Percentiles rank a stretch among this genome's conserved stretches.
These are phyloP conservation scores for Druon quercuslanigerum DNA, from an alignment of 1,140 invertebrate genomes.

Conservation along the genomic window DNA sequence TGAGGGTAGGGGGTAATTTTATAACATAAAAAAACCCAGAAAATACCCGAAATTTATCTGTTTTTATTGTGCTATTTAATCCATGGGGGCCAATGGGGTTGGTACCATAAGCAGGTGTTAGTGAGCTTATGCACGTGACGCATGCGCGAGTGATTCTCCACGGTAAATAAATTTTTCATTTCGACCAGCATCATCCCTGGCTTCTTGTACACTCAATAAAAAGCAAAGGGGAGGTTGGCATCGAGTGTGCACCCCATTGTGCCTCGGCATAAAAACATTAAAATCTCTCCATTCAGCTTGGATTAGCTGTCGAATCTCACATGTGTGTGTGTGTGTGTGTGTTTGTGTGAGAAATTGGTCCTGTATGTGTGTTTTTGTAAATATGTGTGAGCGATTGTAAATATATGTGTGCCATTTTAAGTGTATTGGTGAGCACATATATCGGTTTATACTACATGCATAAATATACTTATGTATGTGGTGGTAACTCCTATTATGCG, in stretches of 20 bases:
- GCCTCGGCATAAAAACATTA: slow-evolving; percentile 74
- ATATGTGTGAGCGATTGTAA: slow-evolving; percentile 39
- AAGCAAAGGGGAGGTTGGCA: slow-evolving; percentile 70
- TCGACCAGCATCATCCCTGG: slow-evolving; percentile 55
- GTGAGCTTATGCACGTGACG: slow-evolving; percentile 17
- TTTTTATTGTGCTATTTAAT: slow-evolving; percentile 15
- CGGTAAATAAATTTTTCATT: slow-evolving; percentile 71
- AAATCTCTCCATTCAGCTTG: slow-evolving; percentile 74
- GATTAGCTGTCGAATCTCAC: slow-evolving; percentile 65
- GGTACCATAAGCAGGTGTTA: slow-evolving; percentile 4
- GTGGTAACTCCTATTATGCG: not conserved
- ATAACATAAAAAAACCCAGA: too few species aligned
- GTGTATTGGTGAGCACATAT: slow-evolving; percentile 20
- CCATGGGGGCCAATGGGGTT: not conserved
- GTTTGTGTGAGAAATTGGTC: slow-evolving; percentile 7
- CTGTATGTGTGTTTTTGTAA: slow-evolving; percentile 45
- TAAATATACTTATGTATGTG: slow-evolving; percentile 35
- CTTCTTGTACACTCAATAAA: slow-evolving; percentile 72
- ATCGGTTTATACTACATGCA: not conserved
- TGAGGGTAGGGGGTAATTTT: too few species aligned
- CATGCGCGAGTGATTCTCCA: slow-evolving; percentile 26
- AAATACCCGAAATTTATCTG: not conserved
- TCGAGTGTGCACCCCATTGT: slow-evolving; percentile 74
- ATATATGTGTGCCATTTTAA: slow-evolving; percentile 48
- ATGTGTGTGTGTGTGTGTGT: slow-evolving; percentile 40